Evolutionary conservation across 2,888 invertebrate genomes (phyloP), one percentile per base, ranked within the genome.

Genomic region (Drosophila vallismaia): DNA sequence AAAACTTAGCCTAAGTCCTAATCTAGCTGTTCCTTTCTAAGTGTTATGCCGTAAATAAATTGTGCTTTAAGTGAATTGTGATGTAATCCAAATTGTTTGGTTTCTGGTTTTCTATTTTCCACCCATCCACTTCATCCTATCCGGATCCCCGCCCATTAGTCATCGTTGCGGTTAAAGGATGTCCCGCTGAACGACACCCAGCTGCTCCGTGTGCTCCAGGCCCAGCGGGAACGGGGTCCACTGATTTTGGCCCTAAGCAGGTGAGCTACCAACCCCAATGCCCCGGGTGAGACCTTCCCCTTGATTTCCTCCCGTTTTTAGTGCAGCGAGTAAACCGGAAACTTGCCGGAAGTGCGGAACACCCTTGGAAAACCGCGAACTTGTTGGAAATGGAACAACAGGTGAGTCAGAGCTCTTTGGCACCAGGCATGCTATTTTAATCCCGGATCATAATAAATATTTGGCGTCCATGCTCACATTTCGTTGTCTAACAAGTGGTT

Each of bases 181-280:
- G 71, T 83, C 53, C 64, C 73, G 67, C 69, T 88, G 48, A 78
- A 71, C 51, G 89, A 88, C 53, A 73, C 71, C 60, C 88, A 89
- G 68, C 71, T 88, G 52, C 64, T 86, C 33, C 64, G 62, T 12
- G 70, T 88, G 60, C 84, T 86, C 52, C 80, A 75, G 29, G 69
- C 83, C 10, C 87, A 88, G 72, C 87, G 88, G 45, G 72, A 78
- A 40, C 83, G 77, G 38, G 88, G 84, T 69, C 90, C 90, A 14
- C 62, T 90, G 19, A 85, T 90, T 74, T 75, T 90, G 63, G 90
- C 90, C 53, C 74, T 90, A 59, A 90, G 87, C 80, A 90, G 90
- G 89, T 90, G 69, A 88, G 88, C 73, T 12, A 4, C 3, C 33
- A 33, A 4, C 8, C 52, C 12, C 28, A 40, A 5, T 12, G 28